Conservation (phyloP, 2,113 vertebrate genomes). For the Rhinopithecus roxellana region DNA sequence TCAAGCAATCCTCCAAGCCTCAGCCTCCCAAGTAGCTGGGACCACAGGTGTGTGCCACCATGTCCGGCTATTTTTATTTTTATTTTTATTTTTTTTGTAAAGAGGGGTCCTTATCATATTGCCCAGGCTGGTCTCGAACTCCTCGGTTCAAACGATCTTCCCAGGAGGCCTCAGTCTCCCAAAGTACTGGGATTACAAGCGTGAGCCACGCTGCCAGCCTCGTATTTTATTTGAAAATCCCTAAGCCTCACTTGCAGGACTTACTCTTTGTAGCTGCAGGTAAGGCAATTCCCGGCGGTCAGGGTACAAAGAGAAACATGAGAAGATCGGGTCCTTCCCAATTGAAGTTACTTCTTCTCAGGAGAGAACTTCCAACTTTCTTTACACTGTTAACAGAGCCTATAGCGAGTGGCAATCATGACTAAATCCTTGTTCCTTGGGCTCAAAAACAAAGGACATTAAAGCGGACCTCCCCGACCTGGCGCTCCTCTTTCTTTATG, state of each 20-base stretch:
- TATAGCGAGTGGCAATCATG: not conserved
- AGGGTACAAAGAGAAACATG: accelerated
- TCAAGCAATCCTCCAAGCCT: no score
- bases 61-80: no score
- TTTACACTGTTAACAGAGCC: not conserved
- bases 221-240: not conserved
- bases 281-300: accelerated
- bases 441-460: not conserved
- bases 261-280: accelerated
- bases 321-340: not conserved
- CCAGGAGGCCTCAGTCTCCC: no score
- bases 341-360: not conserved
- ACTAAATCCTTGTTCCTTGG: no score
- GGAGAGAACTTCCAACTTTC: not conserved
- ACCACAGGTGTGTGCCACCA: no score
- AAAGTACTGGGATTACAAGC: no score
- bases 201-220: no score
- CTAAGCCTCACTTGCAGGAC: accelerated
- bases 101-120: no score
- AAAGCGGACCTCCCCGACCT: accelerated
- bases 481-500: not conserved
- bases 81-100: no score
- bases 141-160: no score
- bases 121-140: no score
- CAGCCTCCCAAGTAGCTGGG: no score